Base-by-base conservation (phyloP, 1,140 invertebrate genomes). In the Pseudachorutes palmiensis region DNA sequence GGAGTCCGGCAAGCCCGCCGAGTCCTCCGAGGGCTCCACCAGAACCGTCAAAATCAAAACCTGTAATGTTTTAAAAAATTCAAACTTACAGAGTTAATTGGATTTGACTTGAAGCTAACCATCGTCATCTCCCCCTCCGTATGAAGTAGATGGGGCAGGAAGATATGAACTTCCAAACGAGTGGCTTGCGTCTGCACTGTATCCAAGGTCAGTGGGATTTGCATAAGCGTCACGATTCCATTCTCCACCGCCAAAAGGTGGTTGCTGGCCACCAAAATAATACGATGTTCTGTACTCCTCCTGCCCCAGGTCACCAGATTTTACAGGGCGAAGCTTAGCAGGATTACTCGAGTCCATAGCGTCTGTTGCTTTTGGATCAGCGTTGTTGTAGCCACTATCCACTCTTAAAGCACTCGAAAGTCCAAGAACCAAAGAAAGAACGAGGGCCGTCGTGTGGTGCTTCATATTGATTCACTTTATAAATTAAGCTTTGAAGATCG, bases 161-260 rank as follows among this genome's bases (percentile, higher is more conserved):
- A 22, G 49, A 5, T 60, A 57, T 5, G 9, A 55, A 45, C 19
- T 33, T 29, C 2, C 36, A 16, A 12, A 26, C 3, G 3, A 22
- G 5, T 62, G 66, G 12, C 5, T 28, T 3, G 2, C n/a, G 26
- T 29, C 29, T 3, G 63, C 36, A 58, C 65, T 66, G 62, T 70
- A 64, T 5, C 71, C 71, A 70, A 69, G 70, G n/a, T 73, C 72
- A 24, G 64, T 26, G 60, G 72, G 69, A 45, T 69, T 67, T 29
- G 48, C 36, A 32, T 73, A 73, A 41, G 69, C 63, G 64, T 73
- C 72, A 28, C 65, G 30, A 26, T 66, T 68, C 66, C 63, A 68
- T 45, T 61, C 24, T 63, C 29, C 29, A 19, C 19, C 3, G 29
- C 29, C 1, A 19, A 12, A 45, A 28, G 24, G 41, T n/a, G 16